phyloP scores from a whole-genome alignment of 2,113 vertebrate species.

The Apus apus region DNA sequence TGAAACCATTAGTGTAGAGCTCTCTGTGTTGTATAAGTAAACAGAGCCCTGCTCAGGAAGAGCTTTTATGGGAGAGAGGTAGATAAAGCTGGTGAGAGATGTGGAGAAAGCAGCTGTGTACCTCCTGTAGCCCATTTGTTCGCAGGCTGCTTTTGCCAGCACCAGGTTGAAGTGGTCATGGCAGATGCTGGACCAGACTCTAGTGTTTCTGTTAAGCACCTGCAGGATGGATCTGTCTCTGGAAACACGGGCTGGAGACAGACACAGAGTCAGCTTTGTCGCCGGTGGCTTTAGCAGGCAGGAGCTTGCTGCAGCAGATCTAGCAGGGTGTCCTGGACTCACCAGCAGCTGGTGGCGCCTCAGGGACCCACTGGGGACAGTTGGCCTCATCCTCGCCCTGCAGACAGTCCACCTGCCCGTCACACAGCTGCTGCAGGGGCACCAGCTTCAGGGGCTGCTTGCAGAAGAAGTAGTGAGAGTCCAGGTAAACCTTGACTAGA shows the following conservation, averaged over 20 bases:
- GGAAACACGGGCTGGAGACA: constrained; percentile 66
- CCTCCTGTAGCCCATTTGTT: constrained; percentile 86
- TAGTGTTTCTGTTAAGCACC: constrained; percentile 60
- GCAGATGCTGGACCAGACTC: constrained; percentile 84
- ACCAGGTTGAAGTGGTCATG: constrained; percentile 76
- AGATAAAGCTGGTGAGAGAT: neutral
- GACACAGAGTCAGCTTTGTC: neutral
- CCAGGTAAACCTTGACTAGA: constrained; percentile 80
- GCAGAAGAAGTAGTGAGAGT: constrained; percentile 88
- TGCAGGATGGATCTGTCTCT: constrained; percentile 80
- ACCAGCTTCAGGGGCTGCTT: constrained; percentile 81
- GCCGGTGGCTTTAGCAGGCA: fast-evolving
- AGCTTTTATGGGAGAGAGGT: neutral
- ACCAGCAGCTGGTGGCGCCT: constrained; percentile 15
- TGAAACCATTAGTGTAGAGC: neutral
- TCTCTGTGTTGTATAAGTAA: fast-evolving
- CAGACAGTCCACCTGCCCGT: constrained; percentile 80
- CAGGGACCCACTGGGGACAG: constrained; percentile 70
- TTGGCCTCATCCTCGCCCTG: constrained; percentile 82
- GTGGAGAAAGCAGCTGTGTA: constrained; percentile 17
- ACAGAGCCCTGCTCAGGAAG: fast-evolving
- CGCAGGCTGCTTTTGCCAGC: constrained; percentile 81
- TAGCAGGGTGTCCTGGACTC: neutral
- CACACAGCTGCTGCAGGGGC: constrained; percentile 74
- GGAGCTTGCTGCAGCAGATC: neutral